phyloP scores from a whole-genome alignment of 2,888 invertebrate genomes.

The Hirtodrosophila histrioides region DNA sequence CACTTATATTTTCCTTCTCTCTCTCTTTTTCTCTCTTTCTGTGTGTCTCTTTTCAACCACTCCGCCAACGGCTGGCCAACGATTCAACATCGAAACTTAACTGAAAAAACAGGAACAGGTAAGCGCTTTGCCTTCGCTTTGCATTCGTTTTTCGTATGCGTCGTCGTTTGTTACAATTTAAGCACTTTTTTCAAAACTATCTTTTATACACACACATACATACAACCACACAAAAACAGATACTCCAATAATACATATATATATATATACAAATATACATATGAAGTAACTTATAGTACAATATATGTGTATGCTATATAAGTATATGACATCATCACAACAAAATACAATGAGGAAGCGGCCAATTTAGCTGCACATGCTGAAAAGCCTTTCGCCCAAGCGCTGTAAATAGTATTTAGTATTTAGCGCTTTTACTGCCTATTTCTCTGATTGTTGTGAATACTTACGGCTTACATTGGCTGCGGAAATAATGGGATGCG shows the following conservation, averaged over 20 bases:
- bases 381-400: conserved; percentile 53
- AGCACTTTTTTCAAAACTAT: conserved; percentile 76
- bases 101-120: conserved; percentile 72
- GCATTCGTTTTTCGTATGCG: conserved; percentile 64
- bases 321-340: conserved; percentile 37
- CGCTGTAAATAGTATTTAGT: conserved; percentile 57
- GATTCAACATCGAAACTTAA: conserved; percentile 21
- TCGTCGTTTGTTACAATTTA: conserved; percentile 72
- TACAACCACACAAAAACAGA: conserved; percentile 19
- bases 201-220: conserved; percentile 41
- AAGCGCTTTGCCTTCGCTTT: conserved; percentile 63
- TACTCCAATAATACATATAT: conserved; percentile 1
- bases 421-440: conserved; percentile 58
- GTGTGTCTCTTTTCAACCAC: conserved; percentile 11
- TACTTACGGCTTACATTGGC: conserved; percentile 34
- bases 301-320: too few relatives aligned
- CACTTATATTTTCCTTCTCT: conserved; percentile 33
- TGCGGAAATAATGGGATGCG: not conserved
- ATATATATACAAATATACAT: conserved; percentile 34
- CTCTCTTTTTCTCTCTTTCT: too few relatives aligned
- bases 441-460: conserved; percentile 41
- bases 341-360: conserved; percentile 66
- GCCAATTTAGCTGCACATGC: conserved; percentile 52
- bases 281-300: not conserved
- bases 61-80: conserved; percentile 42